A percentile compares a stretch with the other conserved stretches of the same genome.
Conservation (phyloP, 2,797 vertebrate species). For the Sebastes glaucus region DNA sequence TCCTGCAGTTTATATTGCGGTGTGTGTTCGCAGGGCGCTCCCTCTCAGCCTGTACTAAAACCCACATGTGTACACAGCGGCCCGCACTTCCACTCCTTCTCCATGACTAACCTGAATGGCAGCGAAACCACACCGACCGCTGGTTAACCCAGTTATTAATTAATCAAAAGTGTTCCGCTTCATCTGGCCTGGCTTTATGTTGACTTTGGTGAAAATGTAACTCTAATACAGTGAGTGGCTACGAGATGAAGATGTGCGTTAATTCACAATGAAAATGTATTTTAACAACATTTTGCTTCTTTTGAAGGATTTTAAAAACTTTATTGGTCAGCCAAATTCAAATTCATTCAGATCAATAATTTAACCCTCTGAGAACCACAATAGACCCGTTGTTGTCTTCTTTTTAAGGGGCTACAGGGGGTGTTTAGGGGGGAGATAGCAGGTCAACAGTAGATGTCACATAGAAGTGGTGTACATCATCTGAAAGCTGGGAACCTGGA, state of each 20-base stretch:
- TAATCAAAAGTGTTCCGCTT: not conserved
- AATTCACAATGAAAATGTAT: not conserved
- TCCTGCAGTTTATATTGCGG: not conserved
- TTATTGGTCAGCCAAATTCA: too few species aligned
- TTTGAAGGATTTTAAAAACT: too few species aligned
- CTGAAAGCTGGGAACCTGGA: too few species aligned
- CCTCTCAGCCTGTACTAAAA: slow-evolving; percentile 3
- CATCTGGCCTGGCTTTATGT: not conserved
- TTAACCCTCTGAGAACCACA: too few species aligned
- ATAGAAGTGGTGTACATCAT: too few species aligned
- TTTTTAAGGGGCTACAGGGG: too few species aligned
- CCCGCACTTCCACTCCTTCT: slow-evolving; percentile 28
- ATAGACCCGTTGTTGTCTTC: too few species aligned
- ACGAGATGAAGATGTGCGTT: not conserved
- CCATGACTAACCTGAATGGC: slow-evolving; percentile 49
- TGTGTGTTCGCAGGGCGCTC: slow-evolving; percentile 21
- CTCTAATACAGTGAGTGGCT: not conserved
- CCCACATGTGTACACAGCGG: slow-evolving; percentile 49
- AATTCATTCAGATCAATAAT: too few species aligned
- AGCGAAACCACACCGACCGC: slow-evolving; percentile 9
- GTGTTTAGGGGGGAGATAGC: too few species aligned
- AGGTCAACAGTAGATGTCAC: too few species aligned
- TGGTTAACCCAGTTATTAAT: slow-evolving; percentile 38
- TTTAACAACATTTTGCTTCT: too few species aligned
- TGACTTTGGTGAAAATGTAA: not conserved